phyloP scores from a whole-genome alignment of 2,797 vertebrate genomes.

The Perodicticus potto region DNA sequence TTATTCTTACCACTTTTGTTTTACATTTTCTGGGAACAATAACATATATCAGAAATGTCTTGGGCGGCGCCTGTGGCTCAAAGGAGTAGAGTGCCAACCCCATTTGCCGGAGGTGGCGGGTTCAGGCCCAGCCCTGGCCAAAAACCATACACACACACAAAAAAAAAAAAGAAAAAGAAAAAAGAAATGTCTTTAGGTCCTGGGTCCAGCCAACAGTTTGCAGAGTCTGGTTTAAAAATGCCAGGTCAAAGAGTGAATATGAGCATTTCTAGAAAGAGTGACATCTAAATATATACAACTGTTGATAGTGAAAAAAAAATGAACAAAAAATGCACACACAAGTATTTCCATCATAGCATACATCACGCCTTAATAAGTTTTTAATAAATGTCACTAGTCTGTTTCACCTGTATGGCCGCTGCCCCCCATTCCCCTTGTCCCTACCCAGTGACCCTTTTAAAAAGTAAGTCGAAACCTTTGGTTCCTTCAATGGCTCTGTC shows the following conservation, averaged over 20 bases:
- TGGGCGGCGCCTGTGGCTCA: no score
- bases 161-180: no score
- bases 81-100: no score
- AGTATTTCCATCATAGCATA: not conserved
- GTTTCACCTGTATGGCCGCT: not conserved
- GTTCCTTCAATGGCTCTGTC: not conserved
- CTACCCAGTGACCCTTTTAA: not conserved
- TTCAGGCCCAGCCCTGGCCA: no score
- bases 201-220: not conserved
- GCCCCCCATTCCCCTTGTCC: not conserved
- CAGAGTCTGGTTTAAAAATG: not conserved
- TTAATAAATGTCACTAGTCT: not conserved
- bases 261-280: not conserved
- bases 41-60: not conserved
- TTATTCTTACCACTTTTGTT: not conserved
- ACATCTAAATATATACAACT: not conserved
- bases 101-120: no score
- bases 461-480: not conserved
- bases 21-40: not conserved
- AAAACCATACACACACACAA: no score
- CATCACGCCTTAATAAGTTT: not conserved
- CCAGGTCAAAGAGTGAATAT: not conserved
- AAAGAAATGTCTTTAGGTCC: not conserved
- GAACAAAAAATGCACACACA: not conserved
- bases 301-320: not conserved